Evolutionary conservation across 2,113 vertebrate species (phyloP).

Genomic region (Spea bombifrons): DNA sequence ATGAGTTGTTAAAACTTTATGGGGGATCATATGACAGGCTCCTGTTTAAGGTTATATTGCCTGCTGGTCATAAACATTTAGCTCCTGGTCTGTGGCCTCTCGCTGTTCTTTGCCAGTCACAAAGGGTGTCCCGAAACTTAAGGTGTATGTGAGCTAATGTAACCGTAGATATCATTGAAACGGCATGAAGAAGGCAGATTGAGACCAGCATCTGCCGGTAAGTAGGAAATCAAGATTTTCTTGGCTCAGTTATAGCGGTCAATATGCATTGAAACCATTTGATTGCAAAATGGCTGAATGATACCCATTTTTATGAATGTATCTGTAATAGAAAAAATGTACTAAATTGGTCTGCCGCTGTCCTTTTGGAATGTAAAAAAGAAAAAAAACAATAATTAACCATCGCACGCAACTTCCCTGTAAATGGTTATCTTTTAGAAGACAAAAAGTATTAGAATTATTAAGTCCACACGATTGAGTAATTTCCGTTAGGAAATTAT

Average conservation of each 20-base stretch:
- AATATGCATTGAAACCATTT: too few relatives aligned
- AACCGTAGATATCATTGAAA: neutral
- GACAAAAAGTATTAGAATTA: neutral
- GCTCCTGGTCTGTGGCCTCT: too few relatives aligned
- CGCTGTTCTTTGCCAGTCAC: too few relatives aligned
- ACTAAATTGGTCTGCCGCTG: neutral
- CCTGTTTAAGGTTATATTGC: neutral
- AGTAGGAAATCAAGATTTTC: too few relatives aligned
- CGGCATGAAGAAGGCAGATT: neutral
- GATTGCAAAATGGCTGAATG: too few relatives aligned
- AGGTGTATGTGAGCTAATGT: too few relatives aligned
- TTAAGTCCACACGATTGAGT: constrained; percentile 6
- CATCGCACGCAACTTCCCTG: constrained; percentile 6
- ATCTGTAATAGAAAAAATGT: neutral
- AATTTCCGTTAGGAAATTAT: constrained; percentile 3
- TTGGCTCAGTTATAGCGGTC: too few relatives aligned
- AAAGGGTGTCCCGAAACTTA: too few relatives aligned
- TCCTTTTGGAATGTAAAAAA: neutral
- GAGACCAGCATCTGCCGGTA: neutral
- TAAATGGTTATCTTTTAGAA: constrained; percentile 17
- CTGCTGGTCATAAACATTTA: neutral
- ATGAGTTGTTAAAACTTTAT: constrained; percentile 34
- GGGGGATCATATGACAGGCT: constrained; percentile 50
- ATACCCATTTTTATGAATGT: too few relatives aligned
- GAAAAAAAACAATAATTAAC: constrained; percentile 17